Conservation (phyloP, 2,113 vertebrate species). For the Triplophysa dalaica region DNA sequence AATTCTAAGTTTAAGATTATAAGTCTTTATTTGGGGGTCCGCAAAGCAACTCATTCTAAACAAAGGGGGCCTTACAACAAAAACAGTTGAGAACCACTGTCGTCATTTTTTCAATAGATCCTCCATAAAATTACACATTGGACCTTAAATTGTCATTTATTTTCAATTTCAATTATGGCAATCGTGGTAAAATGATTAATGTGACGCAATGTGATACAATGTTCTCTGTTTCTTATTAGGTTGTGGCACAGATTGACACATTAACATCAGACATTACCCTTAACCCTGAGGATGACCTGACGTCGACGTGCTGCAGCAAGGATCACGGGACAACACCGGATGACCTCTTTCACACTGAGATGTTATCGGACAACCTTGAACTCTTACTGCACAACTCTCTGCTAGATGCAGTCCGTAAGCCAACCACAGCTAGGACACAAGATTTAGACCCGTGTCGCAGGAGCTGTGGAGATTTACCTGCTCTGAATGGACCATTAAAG, state of each 20-base stretch:
- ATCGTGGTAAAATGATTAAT: no score
- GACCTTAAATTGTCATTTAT: no score
- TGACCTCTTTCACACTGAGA: slow-evolving; percentile 70
- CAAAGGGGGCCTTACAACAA: no score
- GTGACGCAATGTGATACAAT: no score
- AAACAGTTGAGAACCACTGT: background rate
- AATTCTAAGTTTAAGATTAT: no score
- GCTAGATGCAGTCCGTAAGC: slow-evolving; percentile 49
- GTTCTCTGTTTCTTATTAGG: slow-evolving; percentile 63
- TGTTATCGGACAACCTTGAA: slow-evolving; percentile 80
- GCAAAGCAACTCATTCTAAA: no score
- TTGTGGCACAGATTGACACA: slow-evolving; percentile 84
- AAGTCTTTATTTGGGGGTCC: no score
- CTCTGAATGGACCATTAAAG: slow-evolving; percentile 74
- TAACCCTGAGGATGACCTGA: slow-evolving; percentile 74
- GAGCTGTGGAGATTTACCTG: slow-evolving; percentile 72
- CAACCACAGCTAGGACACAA: slow-evolving; percentile 52
- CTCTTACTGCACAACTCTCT: slow-evolving; percentile 73
- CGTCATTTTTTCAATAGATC: no score
- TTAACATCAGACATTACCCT: slow-evolving; percentile 82
- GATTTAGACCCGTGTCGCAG: slow-evolving; percentile 41
- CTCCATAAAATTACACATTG: no score
- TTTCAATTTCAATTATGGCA: no score
- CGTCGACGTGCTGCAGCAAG: slow-evolving; percentile 77
- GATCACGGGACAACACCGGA: slow-evolving; percentile 74